These are phyloP conservation scores for Anagrus nilaparvatae DNA, from an alignment of 1,140 invertebrate species.

Conservation along the genomic window DNA sequence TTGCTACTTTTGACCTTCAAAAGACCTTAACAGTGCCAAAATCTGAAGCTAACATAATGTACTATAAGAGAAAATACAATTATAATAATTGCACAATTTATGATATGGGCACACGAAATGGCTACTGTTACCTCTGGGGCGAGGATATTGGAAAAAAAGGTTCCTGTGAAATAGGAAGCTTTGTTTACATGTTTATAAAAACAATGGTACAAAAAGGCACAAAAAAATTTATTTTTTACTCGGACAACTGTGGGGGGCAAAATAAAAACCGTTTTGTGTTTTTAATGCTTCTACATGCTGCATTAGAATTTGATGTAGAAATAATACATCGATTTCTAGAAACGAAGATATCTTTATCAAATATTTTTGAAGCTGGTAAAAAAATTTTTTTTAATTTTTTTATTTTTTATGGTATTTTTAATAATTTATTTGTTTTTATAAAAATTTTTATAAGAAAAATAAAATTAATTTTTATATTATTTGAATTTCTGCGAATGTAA, in stretches of 20 bases:
- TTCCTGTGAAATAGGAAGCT: conserved; percentile 35
- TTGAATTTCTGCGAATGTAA: too few relatives aligned
- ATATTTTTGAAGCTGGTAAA: too few relatives aligned
- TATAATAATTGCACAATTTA: conserved; percentile 37
- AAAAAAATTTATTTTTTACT: conserved; percentile 10
- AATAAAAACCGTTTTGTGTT: conserved; percentile 8
- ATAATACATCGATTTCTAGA: background rate
- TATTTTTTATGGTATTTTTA: too few relatives aligned
- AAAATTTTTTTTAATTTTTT: too few relatives aligned
- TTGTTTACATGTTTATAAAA: conserved; percentile 24
- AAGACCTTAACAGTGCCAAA: conserved; percentile 27
- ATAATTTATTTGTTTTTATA: too few relatives aligned
- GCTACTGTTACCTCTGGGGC: conserved; percentile 35
- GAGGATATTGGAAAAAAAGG: conserved; percentile 34
- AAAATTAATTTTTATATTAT: too few relatives aligned
- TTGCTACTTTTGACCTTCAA: conserved; percentile 27
- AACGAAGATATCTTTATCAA: too few relatives aligned
- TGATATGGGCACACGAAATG: conserved; percentile 23
- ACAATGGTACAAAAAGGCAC: background rate
- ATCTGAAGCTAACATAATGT: conserved; percentile 20
- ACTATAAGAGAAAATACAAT: conserved; percentile 34
- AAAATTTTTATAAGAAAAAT: too few relatives aligned
- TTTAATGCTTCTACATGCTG: background rate
- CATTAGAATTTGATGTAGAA: background rate
- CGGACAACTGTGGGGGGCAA: conserved; percentile 13